Evolutionary conservation across 2,888 invertebrate species (phyloP), one percentile per base, ranked within the genome.

Genomic region (Agriotes lineatus): DNA sequence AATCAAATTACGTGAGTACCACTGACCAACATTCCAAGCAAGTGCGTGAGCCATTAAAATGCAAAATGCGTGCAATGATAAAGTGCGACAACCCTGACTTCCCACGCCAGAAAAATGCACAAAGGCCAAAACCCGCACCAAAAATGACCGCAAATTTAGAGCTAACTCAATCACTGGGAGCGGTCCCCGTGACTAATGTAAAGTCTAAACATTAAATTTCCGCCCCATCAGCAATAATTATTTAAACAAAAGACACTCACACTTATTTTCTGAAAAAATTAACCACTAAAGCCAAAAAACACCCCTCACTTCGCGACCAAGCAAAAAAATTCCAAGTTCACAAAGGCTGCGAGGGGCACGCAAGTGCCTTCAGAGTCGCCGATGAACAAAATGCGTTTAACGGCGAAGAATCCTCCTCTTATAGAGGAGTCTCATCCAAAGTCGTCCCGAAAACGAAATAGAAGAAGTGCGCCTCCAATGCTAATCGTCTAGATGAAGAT

Each of bases 11-110:
- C 77, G 77, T 77, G 77, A 75, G 77, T 74, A 70, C 75, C 70
- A 77, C 74, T 77, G 76, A 77, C 77, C 77, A 76, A 77, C 71
- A 76, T 76, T 65, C 30, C 48, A 56, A 35, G 39, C 19, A 58
- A 60, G 50, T 59, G 52, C 57, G 60, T 52, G 50, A 7, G 16
- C 12, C 39, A 57, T 68, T 59, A 68, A 64, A 50, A 67, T 68
- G 48, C 68, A 54, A 42, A 42, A 50, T 18, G 42, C 9, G 67
- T 14, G 45, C 20, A 20, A 20, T 42, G 12, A 12, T 14, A 14
- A 57, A 59, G 20, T 16, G 37, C 35, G 19, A 44, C 48, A 7
- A 52, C 52, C 39, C 35, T 12, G 54, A 33, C 54, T 54, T 54
- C 37, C 20, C 35, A 22, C 7, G 48, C 12, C 48, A 22, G 12